Conservation (phyloP, 2,888 invertebrate genomes). For the Aphrophora alni region DNA sequence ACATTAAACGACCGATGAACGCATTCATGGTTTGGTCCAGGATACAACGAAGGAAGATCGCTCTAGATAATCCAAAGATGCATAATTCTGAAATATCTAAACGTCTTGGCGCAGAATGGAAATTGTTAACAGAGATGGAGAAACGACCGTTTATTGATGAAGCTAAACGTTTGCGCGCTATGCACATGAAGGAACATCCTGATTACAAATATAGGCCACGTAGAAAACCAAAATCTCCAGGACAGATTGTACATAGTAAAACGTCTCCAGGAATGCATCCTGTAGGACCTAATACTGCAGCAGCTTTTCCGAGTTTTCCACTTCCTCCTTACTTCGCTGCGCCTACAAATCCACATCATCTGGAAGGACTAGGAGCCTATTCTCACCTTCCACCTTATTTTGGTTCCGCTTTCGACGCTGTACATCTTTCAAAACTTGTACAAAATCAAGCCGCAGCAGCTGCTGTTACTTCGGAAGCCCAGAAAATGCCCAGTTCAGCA, state of each 20-base stretch:
- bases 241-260: constrained; percentile 62
- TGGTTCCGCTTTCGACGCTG: constrained; percentile 74
- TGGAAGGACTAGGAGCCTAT: constrained; percentile 64
- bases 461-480: constrained; percentile 58
- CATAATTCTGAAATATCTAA: constrained; percentile 92
- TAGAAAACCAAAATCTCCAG: constrained; percentile 80
- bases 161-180: constrained; percentile 84
- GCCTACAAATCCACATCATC: constrained; percentile 60
- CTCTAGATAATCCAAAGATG: constrained; percentile 93
- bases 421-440: constrained; percentile 68
- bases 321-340: constrained; percentile 69
- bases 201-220: constrained; percentile 90
- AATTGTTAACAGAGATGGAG: constrained; percentile 81
- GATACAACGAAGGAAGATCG: constrained; percentile 89
- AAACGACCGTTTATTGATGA: constrained; percentile 96
- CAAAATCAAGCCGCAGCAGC: constrained; percentile 58
- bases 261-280: constrained; percentile 49
- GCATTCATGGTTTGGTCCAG: constrained; percentile 98
- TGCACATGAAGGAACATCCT: constrained; percentile 92
- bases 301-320: constrained; percentile 68
- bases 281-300: constrained; percentile 44
- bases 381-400: constrained; percentile 74
- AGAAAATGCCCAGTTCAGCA: constrained; percentile 60
- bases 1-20: constrained; percentile 97
- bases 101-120: constrained; percentile 93